These are phyloP conservation scores for Pelagia noctiluca DNA, from an alignment of 30 jellyfish, hydroid and myxozoan species.

Conservation along the genomic window DNA sequence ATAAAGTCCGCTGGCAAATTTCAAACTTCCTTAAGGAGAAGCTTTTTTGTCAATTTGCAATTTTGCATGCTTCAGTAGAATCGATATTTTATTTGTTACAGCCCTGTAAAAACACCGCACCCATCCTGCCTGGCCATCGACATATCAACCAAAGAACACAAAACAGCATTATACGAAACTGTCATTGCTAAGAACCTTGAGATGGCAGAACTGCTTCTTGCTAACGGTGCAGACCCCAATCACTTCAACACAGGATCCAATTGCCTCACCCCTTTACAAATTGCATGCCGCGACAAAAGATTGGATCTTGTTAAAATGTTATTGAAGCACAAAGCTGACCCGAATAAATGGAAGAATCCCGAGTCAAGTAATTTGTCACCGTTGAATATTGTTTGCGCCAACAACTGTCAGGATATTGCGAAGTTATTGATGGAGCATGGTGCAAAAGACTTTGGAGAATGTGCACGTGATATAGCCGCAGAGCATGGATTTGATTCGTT, in stretches of 20 bases:
- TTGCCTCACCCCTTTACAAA: constrained; percentile 70
- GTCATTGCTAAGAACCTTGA: constrained; percentile 17
- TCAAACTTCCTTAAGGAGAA: too few relatives aligned
- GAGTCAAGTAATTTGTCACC: constrained; percentile 59
- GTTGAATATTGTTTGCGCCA: constrained; percentile 63
- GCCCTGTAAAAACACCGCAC: constrained; percentile 15
- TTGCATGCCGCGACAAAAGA: constrained; percentile 42
- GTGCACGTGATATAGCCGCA: constrained; percentile 61
- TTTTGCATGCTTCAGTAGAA: not conserved
- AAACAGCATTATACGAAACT: constrained; percentile 48
- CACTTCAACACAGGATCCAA: constrained; percentile 30
- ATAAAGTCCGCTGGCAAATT: too few relatives aligned
- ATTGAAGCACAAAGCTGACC: constrained; percentile 69
- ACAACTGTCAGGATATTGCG: constrained; percentile 34
- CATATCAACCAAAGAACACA: constrained; percentile 31
- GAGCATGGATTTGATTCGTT: constrained; percentile 35
- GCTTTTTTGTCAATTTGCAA: too few relatives aligned
- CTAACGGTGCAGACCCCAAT: constrained; percentile 69
- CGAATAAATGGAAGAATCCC: constrained; percentile 15
- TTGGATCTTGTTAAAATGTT: constrained; percentile 54
- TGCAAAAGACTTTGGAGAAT: constrained; percentile 66
- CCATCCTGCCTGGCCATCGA: constrained; percentile 62
- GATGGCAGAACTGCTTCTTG: constrained; percentile 60
- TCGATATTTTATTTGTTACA: not conserved
- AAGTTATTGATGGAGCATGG: constrained; percentile 71